Evolutionary conservation across 2,113 vertebrate species (phyloP), one percentile per base, ranked within the genome.

Genomic region (Chaetodon trifascialis): DNA sequence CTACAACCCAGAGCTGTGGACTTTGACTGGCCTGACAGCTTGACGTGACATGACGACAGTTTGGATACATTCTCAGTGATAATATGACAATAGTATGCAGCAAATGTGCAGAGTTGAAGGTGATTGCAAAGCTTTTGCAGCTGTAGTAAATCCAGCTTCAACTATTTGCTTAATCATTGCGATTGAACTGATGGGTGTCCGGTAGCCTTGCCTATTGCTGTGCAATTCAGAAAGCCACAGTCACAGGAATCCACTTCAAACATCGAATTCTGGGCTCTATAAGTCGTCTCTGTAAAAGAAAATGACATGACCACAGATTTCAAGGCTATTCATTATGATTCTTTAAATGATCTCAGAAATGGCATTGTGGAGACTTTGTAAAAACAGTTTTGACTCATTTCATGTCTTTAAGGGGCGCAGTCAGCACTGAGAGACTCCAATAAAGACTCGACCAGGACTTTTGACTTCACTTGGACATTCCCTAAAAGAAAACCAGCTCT

Each of bases 401-500:
- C 49, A 21, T 46, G 59, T 58, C 40, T 36, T 25, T 51, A 55
- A 14, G 40, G 15, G 67, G 46, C 66, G 52, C 23, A 60, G 38
- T 64, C 16, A 1, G 2, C 5, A 46, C 25, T 60, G 25, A 60
- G 19, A 67, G 34, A 69, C 44, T 80, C 64, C 16, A 40, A 38
- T 51, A 2, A 54, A 51, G 34, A 52, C 62, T 67, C 30, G 70
- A 70, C 56, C 36, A 15, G 19, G 42, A 69, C 40, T 68, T 71
- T 11, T 86, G 4, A 88, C 75, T 83, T 81, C 34, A n/a, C n/a
- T n/a, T n/a, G n/a, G n/a, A n/a, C n/a, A n/a, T n/a, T n/a, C n/a
- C 79, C 55, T 23, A 64, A 60, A 85, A 83, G 9, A 54, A 64
- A 69, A 60, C 49, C 17, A 62, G 60, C 68, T 82, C 74, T 83